phyloP scores from a whole-genome alignment of 2,797 vertebrate species.

The Hirundo rustica region DNA sequence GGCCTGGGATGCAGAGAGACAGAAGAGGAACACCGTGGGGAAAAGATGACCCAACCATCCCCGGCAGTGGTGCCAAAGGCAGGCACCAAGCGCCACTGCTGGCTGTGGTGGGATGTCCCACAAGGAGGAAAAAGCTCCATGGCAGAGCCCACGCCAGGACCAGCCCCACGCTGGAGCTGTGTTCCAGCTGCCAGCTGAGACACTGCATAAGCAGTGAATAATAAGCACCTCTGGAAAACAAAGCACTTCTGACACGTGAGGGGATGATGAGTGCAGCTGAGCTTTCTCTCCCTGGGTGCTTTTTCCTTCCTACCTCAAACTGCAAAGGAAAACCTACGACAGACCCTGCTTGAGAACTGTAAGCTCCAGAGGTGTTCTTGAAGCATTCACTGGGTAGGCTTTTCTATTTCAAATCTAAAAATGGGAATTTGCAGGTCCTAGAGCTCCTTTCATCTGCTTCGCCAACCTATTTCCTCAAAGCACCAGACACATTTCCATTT shows the following conservation, averaged over 20 bases:
- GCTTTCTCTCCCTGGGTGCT: background rate
- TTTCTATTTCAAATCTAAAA: background rate
- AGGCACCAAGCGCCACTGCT: background rate
- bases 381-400: background rate
- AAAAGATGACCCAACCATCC: background rate
- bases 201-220: background rate
- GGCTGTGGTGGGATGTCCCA: background rate
- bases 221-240: slow-evolving; percentile 42
- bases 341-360: background rate
- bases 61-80: background rate
- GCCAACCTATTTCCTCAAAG: background rate
- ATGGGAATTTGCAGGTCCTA: background rate
- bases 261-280: slow-evolving; percentile 2
- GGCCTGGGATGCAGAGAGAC: background rate
- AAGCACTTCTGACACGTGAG: background rate
- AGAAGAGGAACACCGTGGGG: background rate
- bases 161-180: background rate
- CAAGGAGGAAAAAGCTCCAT: fast-evolving
- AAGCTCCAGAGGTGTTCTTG: background rate
- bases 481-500: background rate
- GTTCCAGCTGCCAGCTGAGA: slow-evolving; percentile 13
- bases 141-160: background rate
- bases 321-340: background rate
- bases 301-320: background rate
- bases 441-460: background rate